Percentiles rank a stretch among this genome's conserved stretches.
phyloP scores from a whole-genome alignment of 2,888 invertebrate species.

The Metallyticus violacea region DNA sequence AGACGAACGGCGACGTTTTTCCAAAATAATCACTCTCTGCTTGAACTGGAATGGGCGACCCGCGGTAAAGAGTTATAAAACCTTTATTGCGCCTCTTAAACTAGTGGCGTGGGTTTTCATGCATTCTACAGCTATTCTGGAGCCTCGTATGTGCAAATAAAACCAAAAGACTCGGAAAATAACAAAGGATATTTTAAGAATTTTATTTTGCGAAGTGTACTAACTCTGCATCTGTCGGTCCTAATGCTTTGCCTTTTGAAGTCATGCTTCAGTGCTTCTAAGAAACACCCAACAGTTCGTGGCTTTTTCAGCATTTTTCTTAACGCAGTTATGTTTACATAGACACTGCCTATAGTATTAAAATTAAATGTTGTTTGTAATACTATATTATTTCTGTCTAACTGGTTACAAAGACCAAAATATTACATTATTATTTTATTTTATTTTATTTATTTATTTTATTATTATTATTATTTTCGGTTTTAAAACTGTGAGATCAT shows the following conservation, averaged over 20 bases:
- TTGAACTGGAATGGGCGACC: background rate
- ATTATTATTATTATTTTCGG: no score
- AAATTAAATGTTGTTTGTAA: no score
- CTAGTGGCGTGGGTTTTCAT: background rate
- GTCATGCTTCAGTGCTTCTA: background rate
- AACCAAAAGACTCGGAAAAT: background rate
- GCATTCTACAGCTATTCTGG: background rate
- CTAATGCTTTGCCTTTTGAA: background rate
- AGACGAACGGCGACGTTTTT: background rate
- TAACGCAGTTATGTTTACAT: no score
- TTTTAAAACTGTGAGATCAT: no score
- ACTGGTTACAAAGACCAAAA: no score
- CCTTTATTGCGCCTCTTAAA: background rate
- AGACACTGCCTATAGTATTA: no score
- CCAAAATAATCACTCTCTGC: background rate
- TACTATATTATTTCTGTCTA: no score
- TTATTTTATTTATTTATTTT: no score
- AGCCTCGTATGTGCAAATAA: background rate
- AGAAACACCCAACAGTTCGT: no score
- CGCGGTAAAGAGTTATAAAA: background rate
- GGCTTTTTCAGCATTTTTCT: no score
- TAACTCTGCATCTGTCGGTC: background rate
- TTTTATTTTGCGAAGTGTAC: background rate
- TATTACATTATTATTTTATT: no score
- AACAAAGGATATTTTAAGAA: background rate